Conservation (phyloP, 1,140 invertebrate species). For the Hylaeus anthracinus region DNA sequence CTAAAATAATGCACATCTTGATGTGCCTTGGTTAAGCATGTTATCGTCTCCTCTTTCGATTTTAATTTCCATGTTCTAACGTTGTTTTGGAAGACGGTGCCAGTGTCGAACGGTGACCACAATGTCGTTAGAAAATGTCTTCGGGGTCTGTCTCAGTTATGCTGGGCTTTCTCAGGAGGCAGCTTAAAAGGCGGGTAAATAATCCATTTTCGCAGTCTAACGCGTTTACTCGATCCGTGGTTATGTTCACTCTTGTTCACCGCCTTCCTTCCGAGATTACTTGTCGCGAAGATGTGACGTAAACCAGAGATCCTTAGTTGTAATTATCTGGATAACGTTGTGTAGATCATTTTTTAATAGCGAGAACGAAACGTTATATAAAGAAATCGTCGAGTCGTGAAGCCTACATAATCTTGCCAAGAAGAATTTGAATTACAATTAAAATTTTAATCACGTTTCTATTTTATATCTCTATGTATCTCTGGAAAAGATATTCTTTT, state of each 20-base stretch:
- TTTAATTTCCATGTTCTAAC: slow-evolving; percentile 53
- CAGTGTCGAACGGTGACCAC: slow-evolving; percentile 14
- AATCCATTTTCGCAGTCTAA: slow-evolving; percentile 61
- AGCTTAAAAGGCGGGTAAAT: slow-evolving; percentile 63
- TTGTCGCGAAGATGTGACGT: slow-evolving; percentile 20
- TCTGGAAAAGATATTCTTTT: no score
- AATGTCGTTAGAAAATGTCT: slow-evolving; percentile 59
- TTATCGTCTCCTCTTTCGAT: slow-evolving; percentile 31
- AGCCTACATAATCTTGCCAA: no score
- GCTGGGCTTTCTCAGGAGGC: slow-evolving; percentile 50
- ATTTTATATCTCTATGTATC: no score
- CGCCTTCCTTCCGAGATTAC: slow-evolving; percentile 40
- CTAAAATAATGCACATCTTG: background rate
- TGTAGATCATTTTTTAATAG: background rate
- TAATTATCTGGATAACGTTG: background rate
- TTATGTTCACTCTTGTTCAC: slow-evolving; percentile 35
- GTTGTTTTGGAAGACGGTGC: slow-evolving; percentile 49
- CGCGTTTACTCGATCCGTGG: slow-evolving; percentile 50
- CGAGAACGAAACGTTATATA: background rate
- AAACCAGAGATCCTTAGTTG: background rate
- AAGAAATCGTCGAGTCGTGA: background rate
- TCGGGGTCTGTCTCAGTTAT: slow-evolving; percentile 32
- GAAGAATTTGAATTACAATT: no score
- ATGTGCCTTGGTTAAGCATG: slow-evolving; percentile 15
- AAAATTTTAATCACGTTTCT: no score